A percentile compares a stretch with the other conserved stretches of the same genome.
These are phyloP conservation scores for Papilio gigon DNA, from an alignment of 2,888 invertebrate genomes.

Conservation along the genomic window DNA sequence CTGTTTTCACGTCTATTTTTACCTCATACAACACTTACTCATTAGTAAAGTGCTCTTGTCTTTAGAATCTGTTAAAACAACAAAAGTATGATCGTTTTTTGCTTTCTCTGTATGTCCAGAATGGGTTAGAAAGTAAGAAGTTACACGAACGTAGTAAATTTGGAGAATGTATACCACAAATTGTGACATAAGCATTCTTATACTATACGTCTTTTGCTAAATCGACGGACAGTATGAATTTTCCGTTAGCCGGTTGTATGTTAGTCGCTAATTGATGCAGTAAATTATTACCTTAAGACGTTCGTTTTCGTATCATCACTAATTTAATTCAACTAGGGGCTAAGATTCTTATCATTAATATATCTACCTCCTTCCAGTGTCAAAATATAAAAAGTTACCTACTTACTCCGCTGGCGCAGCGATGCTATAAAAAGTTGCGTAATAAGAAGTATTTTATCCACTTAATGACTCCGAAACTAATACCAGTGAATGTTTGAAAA, in stretches of 20 bases:
- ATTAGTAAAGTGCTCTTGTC: constrained; percentile 34
- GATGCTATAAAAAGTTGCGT: no score
- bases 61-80: not conserved
- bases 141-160: not conserved
- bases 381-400: no score
- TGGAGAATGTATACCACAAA: not conserved
- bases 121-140: not conserved
- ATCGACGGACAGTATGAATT: constrained; percentile 3
- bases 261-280: not conserved
- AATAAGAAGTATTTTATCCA: no score
- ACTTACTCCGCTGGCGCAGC: no score
- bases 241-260: not conserved
- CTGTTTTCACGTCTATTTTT: constrained; percentile 23
- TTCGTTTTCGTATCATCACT: constrained; percentile 1
- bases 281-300: not conserved
- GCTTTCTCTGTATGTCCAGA: not conserved
- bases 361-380: no score
- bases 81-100: not conserved
- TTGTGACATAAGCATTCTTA: not conserved
- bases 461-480: no score
- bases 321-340: constrained; percentile 5
- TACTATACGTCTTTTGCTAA: not conserved
- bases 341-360: no score
- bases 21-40: constrained; percentile 3
- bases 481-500: no score